Conservation (phyloP, 2,113 vertebrate genomes). For the Rattus norvegicus region DNA sequence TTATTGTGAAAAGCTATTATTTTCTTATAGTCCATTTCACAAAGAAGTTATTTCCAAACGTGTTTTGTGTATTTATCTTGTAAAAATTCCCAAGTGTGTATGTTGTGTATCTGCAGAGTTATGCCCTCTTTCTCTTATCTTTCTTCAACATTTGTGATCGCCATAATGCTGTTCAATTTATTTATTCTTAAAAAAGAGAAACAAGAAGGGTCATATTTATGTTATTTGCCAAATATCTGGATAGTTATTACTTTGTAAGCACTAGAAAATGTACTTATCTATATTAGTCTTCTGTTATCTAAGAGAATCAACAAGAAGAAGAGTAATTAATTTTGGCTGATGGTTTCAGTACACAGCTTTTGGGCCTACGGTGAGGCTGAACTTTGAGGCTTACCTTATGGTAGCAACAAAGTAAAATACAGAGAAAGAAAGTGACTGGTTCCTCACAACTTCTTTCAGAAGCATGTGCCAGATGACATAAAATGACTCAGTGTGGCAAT, state of each 20-base stretch:
- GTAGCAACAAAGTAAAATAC: neutral
- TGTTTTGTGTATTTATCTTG: neutral
- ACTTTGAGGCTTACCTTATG: neutral
- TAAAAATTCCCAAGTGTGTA: neutral
- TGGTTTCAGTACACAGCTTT: neutral
- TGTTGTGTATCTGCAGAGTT: neutral
- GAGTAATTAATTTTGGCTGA: neutral
- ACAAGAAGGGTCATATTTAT: neutral
- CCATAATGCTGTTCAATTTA: neutral
- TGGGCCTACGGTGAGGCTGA: neutral
- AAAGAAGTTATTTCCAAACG: neutral
- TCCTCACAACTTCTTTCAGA: neutral
- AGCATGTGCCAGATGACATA: neutral
- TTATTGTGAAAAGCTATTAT: neutral
- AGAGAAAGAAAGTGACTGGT: neutral
- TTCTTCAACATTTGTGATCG: neutral
- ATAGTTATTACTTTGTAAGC: neutral
- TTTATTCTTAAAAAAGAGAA: neutral
- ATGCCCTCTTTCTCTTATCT: neutral
- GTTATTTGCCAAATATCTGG: neutral
- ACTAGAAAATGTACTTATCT: neutral
- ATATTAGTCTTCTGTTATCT: neutral
- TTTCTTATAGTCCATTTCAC: neutral
- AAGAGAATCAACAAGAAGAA: neutral
- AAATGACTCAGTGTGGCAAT: neutral